phyloP scores from a whole-genome alignment of 2,113 vertebrate genomes.

The Pangasianodon hypophthalmus region DNA sequence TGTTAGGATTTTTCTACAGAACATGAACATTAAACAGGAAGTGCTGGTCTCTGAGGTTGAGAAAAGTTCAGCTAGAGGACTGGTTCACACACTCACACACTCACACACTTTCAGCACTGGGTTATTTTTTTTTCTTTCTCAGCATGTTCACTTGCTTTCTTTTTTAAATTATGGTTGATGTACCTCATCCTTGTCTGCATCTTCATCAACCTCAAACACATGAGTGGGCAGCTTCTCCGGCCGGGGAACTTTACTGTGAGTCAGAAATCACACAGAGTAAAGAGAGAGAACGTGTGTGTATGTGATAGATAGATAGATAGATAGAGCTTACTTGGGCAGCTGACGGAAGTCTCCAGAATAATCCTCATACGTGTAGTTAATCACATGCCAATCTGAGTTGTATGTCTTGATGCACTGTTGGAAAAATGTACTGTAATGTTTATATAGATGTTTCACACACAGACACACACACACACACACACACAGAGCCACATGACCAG shows the following conservation, averaged over 20 bases:
- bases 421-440: slow-evolving; percentile 22
- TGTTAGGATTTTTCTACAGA: not conserved
- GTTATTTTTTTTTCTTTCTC: not conserved
- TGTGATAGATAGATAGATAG: not conserved
- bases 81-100: not conserved
- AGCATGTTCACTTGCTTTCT: not conserved
- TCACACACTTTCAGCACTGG: not conserved
- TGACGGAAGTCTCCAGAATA: slow-evolving; percentile 98
- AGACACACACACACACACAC: not conserved
- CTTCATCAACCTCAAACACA: slow-evolving; percentile 97
- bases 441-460: not conserved
- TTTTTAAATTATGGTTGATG: not conserved
- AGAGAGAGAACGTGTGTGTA: not conserved
- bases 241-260: slow-evolving; percentile 84
- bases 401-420: slow-evolving; percentile 94
- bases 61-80: not conserved
- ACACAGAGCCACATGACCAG: not conserved
- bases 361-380: slow-evolving; percentile 94
- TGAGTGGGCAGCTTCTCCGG: slow-evolving; percentile 90
- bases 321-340: slow-evolving; percentile 86
- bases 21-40: slow-evolving; percentile 17
- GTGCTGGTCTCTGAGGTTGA: slow-evolving; percentile 9
- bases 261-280: slow-evolving; percentile 9
- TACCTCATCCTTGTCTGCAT: slow-evolving; percentile 97
- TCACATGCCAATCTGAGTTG: slow-evolving; percentile 94